Conservation (phyloP, 2,113 vertebrate genomes). For the Rattus rattus region DNA sequence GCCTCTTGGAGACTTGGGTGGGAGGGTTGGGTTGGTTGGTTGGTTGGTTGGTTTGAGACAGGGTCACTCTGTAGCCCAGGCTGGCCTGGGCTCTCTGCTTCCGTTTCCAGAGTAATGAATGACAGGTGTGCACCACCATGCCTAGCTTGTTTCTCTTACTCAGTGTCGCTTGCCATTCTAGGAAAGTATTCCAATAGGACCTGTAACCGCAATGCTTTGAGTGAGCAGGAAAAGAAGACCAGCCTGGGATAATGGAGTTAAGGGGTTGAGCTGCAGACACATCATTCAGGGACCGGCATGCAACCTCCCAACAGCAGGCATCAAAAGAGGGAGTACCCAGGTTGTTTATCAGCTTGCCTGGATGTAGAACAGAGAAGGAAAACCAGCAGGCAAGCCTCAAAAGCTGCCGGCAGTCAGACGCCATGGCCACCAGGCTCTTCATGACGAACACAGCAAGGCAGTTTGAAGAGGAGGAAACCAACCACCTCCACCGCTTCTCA, state of each 20-base stretch:
- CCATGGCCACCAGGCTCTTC: neutral
- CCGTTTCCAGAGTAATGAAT: neutral
- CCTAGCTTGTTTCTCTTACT: neutral
- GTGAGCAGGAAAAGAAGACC: neutral
- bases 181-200: neutral
- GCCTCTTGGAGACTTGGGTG: neutral
- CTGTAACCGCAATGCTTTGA: neutral
- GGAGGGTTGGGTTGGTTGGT: neutral
- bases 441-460: neutral
- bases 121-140: neutral
- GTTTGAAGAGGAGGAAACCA: neutral
- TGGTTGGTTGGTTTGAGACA: neutral
- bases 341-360: neutral
- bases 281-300: too few species aligned
- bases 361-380: too few species aligned
- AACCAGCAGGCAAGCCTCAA: neutral
- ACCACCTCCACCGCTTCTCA: neutral
- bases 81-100: neutral
- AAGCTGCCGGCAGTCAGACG: neutral
- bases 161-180: neutral
- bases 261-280: fast-evolving
- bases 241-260: neutral
- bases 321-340: neutral
- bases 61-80: neutral
- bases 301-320: neutral